Evolutionary conservation across 2,888 invertebrate species (phyloP).

Genomic region (Drosophila hawaiiensis): DNA sequence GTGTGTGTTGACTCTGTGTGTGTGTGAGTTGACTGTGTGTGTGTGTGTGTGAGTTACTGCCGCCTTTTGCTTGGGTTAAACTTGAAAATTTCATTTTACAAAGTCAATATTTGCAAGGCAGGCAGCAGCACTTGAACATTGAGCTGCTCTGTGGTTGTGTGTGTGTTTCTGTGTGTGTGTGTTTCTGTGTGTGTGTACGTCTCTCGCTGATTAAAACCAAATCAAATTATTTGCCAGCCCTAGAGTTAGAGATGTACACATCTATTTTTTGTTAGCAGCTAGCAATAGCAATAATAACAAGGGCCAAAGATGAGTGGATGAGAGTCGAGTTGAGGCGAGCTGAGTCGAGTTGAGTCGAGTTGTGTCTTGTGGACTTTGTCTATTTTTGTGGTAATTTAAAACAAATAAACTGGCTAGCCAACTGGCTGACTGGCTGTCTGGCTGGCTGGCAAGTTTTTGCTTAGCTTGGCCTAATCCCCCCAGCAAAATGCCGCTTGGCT

Average conservation of each 20-base stretch:
- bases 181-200: slow-evolving; percentile 20
- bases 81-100: slow-evolving; percentile 82
- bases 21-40: background rate
- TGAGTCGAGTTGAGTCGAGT: background rate
- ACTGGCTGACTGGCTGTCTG: background rate
- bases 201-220: slow-evolving; percentile 84
- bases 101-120: slow-evolving; percentile 78
- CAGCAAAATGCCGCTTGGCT: slow-evolving; percentile 41
- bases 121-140: slow-evolving; percentile 54
- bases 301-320: slow-evolving; percentile 19
- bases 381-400: slow-evolving; percentile 83
- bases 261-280: slow-evolving; percentile 28
- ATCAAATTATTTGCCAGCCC: slow-evolving; percentile 84
- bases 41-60: slow-evolving; percentile 22
- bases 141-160: slow-evolving; percentile 51
- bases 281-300: slow-evolving; percentile 43
- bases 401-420: slow-evolving; percentile 65
- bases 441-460: slow-evolving; percentile 52
- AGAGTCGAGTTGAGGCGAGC: fast-evolving
- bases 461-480: slow-evolving; percentile 56
- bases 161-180: slow-evolving; percentile 25
- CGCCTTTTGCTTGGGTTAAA: slow-evolving; percentile 74
- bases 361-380: slow-evolving; percentile 56
- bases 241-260: slow-evolving; percentile 54
- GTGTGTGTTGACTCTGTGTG: background rate